Evolutionary conservation across 2,797 vertebrate species (phyloP).

Genomic region (Coreius guichenoti): DNA sequence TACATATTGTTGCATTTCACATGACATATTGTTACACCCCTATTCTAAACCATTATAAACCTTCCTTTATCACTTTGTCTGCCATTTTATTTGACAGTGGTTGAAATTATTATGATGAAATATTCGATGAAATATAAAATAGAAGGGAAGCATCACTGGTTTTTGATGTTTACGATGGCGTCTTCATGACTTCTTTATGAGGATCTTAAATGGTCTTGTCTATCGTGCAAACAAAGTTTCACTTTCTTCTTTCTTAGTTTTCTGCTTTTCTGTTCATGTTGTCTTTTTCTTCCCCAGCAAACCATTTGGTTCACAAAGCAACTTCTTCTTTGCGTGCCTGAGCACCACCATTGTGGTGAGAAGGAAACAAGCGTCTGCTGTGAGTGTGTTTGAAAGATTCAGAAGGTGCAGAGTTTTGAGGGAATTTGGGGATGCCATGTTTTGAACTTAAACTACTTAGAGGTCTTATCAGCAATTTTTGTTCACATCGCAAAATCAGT

Average conservation of each 20-base stretch:
- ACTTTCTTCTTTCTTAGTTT: background rate
- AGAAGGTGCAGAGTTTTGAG: conserved; percentile 6
- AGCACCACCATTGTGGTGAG: conserved; percentile 13
- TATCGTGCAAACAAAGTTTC: conserved; percentile 6
- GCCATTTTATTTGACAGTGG: background rate
- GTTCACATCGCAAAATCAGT: background rate
- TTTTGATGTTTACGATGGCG: background rate
- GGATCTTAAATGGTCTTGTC: background rate
- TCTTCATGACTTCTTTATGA: background rate
- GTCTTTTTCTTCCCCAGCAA: background rate
- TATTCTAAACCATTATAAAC: background rate
- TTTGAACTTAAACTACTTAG: background rate
- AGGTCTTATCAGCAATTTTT: background rate
- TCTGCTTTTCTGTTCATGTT: background rate
- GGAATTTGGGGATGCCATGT: background rate
- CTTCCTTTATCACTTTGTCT: background rate
- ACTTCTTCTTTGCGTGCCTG: conserved; percentile 37
- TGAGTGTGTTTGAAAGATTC: background rate
- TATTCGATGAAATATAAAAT: background rate
- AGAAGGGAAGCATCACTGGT: background rate
- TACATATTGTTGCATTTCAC: no score
- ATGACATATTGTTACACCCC: no score
- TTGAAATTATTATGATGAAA: background rate
- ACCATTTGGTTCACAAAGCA: background rate
- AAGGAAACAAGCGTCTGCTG: background rate